phyloP scores from a whole-genome alignment of 92 coral and sea anemone genomes.

The Phenganax stokvisi region DNA sequence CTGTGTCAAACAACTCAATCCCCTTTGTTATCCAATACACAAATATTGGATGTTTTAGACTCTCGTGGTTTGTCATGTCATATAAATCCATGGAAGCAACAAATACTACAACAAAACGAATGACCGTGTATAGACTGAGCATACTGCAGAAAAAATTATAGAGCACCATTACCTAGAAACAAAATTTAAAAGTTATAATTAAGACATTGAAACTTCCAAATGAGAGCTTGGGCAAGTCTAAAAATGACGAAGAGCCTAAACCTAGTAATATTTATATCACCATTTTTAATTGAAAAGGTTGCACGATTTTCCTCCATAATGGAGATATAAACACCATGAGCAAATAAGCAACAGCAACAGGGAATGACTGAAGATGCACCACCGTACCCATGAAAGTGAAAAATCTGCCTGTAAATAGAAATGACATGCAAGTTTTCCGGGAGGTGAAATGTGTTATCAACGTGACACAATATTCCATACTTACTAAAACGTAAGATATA shows the following conservation, averaged over 20 bases:
- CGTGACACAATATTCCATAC: background rate
- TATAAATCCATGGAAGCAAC: constrained; percentile 49
- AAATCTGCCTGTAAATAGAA: constrained; percentile 60
- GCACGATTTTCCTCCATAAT: constrained; percentile 66
- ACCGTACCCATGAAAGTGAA: constrained; percentile 57
- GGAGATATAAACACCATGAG: constrained; percentile 63
- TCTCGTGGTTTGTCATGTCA: constrained; percentile 51
- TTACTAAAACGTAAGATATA: too few relatives aligned
- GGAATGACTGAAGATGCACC: constrained; percentile 57
- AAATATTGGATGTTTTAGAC: constrained; percentile 60
- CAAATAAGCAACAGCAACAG: constrained; percentile 65
- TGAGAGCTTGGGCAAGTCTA: background rate
- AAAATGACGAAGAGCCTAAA: background rate
- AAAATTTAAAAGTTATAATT: background rate
- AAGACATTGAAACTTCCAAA: background rate
- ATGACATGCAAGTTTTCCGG: background rate
- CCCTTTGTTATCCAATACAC: constrained; percentile 73
- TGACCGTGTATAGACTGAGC: constrained; percentile 71
- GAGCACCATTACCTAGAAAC: constrained; percentile 63
- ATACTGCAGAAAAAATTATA: constrained; percentile 91
- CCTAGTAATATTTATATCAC: constrained; percentile 21
- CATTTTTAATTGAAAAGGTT: constrained; percentile 73
- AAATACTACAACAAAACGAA: constrained; percentile 40
- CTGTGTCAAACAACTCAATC: constrained; percentile 77
- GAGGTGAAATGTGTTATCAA: too few relatives aligned